Conservation (phyloP, 2,797 vertebrate genomes). For the Rhinatrema bivittatum region DNA sequence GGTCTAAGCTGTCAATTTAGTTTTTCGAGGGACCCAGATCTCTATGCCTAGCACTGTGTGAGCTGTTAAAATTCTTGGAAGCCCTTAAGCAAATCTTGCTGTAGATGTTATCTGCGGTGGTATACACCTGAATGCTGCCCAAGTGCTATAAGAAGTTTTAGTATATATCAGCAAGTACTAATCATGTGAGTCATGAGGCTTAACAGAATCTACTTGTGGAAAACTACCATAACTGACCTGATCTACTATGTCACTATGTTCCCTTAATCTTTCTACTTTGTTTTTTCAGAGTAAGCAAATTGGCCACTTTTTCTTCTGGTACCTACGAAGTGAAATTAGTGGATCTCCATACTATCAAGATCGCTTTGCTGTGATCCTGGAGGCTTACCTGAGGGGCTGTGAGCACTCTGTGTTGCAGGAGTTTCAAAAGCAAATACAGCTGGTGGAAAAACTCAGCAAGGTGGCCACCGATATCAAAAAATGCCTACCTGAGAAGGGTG, state of each 20-base stretch:
- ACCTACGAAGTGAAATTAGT: constrained; percentile 61
- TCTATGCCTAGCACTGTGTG: too few species aligned
- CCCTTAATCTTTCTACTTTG: not conserved
- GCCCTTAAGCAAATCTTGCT: too few species aligned
- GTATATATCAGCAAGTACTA: too few species aligned
- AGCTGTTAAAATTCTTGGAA: too few species aligned
- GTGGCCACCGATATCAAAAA: constrained; percentile 46
- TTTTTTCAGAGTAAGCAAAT: constrained; percentile 61
- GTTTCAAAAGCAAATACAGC: constrained; percentile 56
- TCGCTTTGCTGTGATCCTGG: constrained; percentile 64
- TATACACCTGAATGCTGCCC: too few species aligned
- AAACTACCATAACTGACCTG: not conserved
- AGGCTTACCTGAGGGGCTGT: constrained; percentile 66
- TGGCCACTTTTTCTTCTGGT: constrained; percentile 75
- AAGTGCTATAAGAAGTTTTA: too few species aligned
- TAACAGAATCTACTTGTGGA: too few species aligned
- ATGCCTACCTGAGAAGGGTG: constrained; percentile 49
- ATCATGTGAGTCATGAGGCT: too few species aligned
- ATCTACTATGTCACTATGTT: too few species aligned
- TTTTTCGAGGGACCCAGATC: too few species aligned
- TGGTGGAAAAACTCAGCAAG: constrained; percentile 44
- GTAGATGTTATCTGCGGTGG: too few species aligned
- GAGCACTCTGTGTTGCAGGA: constrained; percentile 51
- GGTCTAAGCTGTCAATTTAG: too few species aligned
- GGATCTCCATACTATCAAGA: constrained; percentile 58